Base-by-base conservation (phyloP, 2,113 vertebrate species). In the Arothron firmamentum region DNA sequence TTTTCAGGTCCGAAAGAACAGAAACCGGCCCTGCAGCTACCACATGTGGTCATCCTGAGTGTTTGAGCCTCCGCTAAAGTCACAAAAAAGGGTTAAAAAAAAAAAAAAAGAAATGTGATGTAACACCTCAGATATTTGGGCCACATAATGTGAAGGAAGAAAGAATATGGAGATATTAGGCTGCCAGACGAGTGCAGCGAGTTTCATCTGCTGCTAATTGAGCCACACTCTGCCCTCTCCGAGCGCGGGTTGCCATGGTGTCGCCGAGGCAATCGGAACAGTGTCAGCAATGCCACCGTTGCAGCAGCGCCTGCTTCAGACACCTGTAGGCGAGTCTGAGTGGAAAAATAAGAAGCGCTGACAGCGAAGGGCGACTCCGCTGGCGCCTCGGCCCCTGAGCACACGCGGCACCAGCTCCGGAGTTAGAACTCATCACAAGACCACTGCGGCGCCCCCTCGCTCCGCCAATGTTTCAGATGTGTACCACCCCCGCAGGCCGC, bases 161-260 rank as follows among this genome's bases (percentile, higher is more conserved):
- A 47, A 73, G 65, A 81, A 74, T 66, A 75, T 62, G 67, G 74
- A 78, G 75, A 80, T 68, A 74, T 74, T 76, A 72, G 72, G 43
- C 71, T 68, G 79, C 66, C 15, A 23, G 67, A 56, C 62, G 72
- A 79, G 72, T 34, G 68, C 10, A 54, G 56, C 43, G 62, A 75
- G 79, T 77, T 69, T 57, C 59, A 57, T 23, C 80, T 67, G 72
- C 72, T 81, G 79, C 82, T 89, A 88, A 90, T 86, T 90, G 85
- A 86, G 86, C 86, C 85, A 77, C 78, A 71, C 68, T 55, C 74
- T 76, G 82, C 83, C 80, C 85, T 78, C 79, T 81, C 77, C 63
- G 78, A 86, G 83, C 78, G 78, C 83, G 83, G 77, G 85, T 86
- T 88, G 86, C 86, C 75, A 88, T 88, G 85, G 85, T 51, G 82